Conservation (phyloP, 1,140 invertebrate species). For the Macrocentrus cingulum region DNA sequence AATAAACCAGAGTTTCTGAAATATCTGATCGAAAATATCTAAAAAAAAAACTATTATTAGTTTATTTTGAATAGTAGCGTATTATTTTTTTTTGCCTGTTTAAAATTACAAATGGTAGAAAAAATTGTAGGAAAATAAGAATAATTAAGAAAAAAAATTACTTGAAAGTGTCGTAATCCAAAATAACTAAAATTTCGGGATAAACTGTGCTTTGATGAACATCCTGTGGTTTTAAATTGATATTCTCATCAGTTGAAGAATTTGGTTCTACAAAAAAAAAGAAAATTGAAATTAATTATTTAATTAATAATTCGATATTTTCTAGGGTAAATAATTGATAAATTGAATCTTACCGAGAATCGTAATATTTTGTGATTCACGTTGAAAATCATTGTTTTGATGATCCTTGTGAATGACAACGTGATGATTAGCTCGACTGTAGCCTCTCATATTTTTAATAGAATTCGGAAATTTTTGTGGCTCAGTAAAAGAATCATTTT, state of each 20-base stretch:
- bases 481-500: conserved; percentile 11
- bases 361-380: no score
- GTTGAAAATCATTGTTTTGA: no score
- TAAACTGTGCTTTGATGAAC: background rate
- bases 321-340: no score
- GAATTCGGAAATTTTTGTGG: background rate
- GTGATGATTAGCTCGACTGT: background rate
- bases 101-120: background rate
- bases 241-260: background rate
- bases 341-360: no score
- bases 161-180: conserved; percentile 25
- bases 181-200: conserved; percentile 23
- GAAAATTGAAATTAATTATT: no score
- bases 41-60: background rate
- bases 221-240: background rate
- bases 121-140: background rate
- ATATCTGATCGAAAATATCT: conserved; percentile 21
- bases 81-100: no score
- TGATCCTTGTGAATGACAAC: no score
- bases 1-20: conserved; percentile 15
- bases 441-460: background rate
- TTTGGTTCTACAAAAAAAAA: no score
- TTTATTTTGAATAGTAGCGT: no score
- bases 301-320: no score
- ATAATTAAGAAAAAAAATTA: conserved; percentile 14